Conservation (phyloP, 2,113 vertebrate genomes). For the Cebus imitator region DNA sequence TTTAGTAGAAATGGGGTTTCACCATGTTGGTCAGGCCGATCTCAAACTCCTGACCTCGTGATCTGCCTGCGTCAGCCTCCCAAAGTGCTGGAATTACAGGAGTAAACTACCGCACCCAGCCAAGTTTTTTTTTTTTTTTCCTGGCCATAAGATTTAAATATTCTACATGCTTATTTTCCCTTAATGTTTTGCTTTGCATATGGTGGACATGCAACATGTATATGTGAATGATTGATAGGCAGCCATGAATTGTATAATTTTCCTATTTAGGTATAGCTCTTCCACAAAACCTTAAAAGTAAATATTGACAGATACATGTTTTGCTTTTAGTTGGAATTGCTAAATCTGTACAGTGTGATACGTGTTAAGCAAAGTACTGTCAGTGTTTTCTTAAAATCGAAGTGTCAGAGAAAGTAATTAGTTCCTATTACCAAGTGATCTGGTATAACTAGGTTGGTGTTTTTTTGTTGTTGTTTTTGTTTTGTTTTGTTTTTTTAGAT, state of each 20-base stretch:
- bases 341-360: neutral
- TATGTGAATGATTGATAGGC: neutral
- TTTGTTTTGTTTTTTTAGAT: too few species aligned
- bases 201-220: neutral
- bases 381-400: slow-evolving; percentile 30
- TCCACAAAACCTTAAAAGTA: neutral
- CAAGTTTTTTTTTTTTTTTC: neutral
- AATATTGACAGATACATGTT: neutral
- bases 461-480: too few species aligned
- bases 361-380: neutral
- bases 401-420: neutral
- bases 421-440: neutral
- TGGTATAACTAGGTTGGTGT: neutral
- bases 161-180: neutral
- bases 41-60: too few species aligned
- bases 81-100: too few species aligned
- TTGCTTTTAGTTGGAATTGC: slow-evolving; percentile 29
- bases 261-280: neutral
- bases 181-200: neutral
- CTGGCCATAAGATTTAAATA: neutral
- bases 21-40: too few species aligned
- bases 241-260: neutral
- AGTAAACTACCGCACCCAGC: too few species aligned
- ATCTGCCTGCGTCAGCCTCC: too few species aligned
- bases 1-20: too few species aligned